These are phyloP conservation scores for Bostrychus sinensis DNA, from an alignment of 2,113 vertebrate genomes.

Conservation along the genomic window DNA sequence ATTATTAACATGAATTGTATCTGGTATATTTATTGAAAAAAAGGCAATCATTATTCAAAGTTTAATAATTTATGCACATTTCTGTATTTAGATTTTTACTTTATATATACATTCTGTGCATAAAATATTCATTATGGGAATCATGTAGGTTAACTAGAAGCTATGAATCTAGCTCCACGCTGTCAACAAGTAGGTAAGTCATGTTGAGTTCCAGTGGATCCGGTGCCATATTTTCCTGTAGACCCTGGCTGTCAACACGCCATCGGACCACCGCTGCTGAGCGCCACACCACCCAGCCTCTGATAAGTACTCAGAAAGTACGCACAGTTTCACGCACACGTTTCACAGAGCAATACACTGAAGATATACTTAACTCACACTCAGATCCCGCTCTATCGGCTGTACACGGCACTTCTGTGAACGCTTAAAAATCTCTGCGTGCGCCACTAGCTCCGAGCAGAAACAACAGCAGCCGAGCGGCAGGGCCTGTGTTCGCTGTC, in stretches of 20 bases:
- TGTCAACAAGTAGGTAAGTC: too few species aligned
- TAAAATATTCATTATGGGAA: too few species aligned
- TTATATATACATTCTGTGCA: too few species aligned
- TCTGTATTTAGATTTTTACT: too few species aligned
- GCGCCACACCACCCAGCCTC: constrained; percentile 39
- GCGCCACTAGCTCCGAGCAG: not conserved
- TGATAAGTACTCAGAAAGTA: constrained; percentile 38
- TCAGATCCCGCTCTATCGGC: not conserved
- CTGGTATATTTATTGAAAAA: too few species aligned
- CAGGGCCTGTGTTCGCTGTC: not conserved
- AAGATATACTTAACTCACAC: constrained; percentile 30
- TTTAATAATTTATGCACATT: too few species aligned
- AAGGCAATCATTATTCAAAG: too few species aligned
- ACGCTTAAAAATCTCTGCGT: not conserved
- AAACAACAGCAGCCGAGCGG: not conserved
- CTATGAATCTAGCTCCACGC: not conserved
- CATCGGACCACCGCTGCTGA: constrained; percentile 71
- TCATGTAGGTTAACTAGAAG: not conserved
- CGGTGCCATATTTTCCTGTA: constrained; percentile 11
- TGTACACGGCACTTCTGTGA: not conserved
- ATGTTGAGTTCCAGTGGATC: constrained; percentile 10
- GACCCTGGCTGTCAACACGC: constrained; percentile 49
- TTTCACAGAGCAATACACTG: not conserved
- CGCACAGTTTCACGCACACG: not conserved
- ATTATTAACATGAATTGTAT: too few species aligned